Evolutionary conservation across 2,113 vertebrate genomes (phyloP), one percentile per base, ranked within the genome.

Genomic region (Dicerorhinus sumatrensis): DNA sequence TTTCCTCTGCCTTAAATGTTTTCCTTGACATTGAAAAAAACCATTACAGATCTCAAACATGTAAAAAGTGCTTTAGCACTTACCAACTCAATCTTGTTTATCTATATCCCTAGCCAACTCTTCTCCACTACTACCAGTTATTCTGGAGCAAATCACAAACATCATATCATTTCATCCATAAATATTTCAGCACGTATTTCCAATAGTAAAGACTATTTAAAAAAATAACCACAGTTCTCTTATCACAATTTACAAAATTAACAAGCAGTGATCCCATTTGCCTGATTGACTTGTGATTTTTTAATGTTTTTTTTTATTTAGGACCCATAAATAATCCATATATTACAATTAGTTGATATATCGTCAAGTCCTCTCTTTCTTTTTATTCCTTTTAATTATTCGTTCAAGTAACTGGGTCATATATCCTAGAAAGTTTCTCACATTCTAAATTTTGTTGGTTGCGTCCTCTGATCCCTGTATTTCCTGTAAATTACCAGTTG

Each of bases 301-400:
- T 87, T 84, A 48, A 60, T 17, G 18, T 17, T 63, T 67, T 77
- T 3, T 58, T 60, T 60, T 31, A 79, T 77, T 91, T 72, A 79
- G 81, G 21, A 85, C 29, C 3, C 72, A 54, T 63, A 77, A 69
- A 77, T 23, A 46, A 11, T 60, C n/a, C 72, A 67, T 39, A 77
- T 86, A 77, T 67, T 69, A 65, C 46, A 93, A 79, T 67, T 39
- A 63, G 42, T 2, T 86, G 72, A 80, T 54, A 63, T 63, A 58
- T 58, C 20, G 62, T 33, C 42, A 91, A 86, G 72, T 17, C 67
- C 29, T 17, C 13, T 31, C n/a, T 36, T 31, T 65, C 72, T 16
- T 94, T 83, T 91, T 62, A 91, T 29, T 86, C 27, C 73, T 58
- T 88, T 87, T 48, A 73, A 81, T 81, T 96, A 29, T 75, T 60